Evolutionary conservation across 2,888 invertebrate species (phyloP), one percentile per base, ranked within the genome.

Genomic region (Myopa tessellatipennis): DNA sequence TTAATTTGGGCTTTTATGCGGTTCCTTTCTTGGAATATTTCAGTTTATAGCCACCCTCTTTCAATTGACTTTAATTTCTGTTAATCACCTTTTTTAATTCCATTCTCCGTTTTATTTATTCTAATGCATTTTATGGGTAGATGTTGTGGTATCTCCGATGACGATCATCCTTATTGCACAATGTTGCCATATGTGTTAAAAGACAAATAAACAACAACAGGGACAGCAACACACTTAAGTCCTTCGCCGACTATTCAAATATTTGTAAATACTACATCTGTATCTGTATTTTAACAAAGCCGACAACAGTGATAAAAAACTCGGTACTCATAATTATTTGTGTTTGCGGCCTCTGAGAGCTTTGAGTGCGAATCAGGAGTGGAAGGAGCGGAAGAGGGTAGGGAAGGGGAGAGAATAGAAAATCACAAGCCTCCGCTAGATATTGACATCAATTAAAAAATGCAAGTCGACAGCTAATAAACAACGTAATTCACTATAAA

Each of bases 401-500:
- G 58, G 58, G 58, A 55, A 65, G 34, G 26, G 26, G 26, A 26
- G 26, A 1, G 26, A 26, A 26, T 26, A 26, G 1, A 2, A 26
- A 26, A 45, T 45, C 45, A 45, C 45, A 45, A 45, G 26, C 45
- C 6, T 45, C 45, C 45, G 45, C 45, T 45, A 45, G 6, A 10
- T 85, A 85, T 85, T 86, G 85, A 86, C 85, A 86, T 85, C 86
- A 86, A 85, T 85, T 85, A 85, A 85, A 86, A 82, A 83, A 85
- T 84, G 81, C 87, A 86, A 85, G 85, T 85, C 85, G 86, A 85
- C 85, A 82, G 82, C 84, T 82, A 82, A 81, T 83, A 84, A 86
- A 86, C 86, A 85, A 83, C 82, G 81, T 86, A 86, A 86, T 85
- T 85, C 80, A 84, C 83, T 85, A 84, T 82, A 84, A 86, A 86